Percentiles rank a stretch among this genome's conserved stretches.
These are phyloP conservation scores for Odontamblyopus lacepedii DNA, from an alignment of 2,797 vertebrate species.

Conservation along the genomic window DNA sequence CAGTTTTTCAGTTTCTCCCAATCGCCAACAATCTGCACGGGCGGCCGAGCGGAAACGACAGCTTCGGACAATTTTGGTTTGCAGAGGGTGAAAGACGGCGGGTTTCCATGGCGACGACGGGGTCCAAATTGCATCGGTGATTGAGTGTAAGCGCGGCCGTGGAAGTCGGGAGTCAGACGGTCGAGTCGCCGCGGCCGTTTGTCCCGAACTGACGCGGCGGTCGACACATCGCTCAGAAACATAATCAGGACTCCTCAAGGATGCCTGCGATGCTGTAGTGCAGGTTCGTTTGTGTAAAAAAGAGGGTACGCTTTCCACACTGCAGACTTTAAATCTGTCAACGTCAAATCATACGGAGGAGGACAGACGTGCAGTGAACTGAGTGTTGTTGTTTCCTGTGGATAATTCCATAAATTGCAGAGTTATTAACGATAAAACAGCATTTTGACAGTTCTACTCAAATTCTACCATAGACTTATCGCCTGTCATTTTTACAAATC, in stretches of 20 bases:
- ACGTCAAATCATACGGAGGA: too few relatives aligned
- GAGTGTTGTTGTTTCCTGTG: too few relatives aligned
- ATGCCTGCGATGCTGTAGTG: slow-evolving; percentile 22
- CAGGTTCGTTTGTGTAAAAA: slow-evolving; percentile 20
- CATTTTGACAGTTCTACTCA: too few relatives aligned
- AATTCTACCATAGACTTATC: too few relatives aligned
- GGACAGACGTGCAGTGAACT: too few relatives aligned
- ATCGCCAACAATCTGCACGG: slow-evolving; percentile 65
- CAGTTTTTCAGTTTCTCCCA: slow-evolving; percentile 21
- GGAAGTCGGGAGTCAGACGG: slow-evolving; percentile 48
- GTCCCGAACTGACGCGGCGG: slow-evolving; percentile 53
- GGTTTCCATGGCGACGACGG: slow-evolving; percentile 73
- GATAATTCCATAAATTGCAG: too few relatives aligned
- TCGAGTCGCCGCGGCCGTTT: slow-evolving; percentile 56
- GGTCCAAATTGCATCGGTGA: slow-evolving; percentile 69
- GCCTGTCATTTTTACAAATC: too few relatives aligned
- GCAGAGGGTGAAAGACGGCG: slow-evolving; percentile 66
- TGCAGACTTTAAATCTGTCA: too few relatives aligned
- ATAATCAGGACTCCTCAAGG: slow-evolving; percentile 37
- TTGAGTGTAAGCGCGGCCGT: slow-evolving; percentile 64
- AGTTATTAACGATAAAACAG: too few relatives aligned
- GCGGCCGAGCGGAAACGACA: slow-evolving; percentile 60
- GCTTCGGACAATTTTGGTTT: slow-evolving; percentile 67
- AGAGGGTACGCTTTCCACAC: neutral
- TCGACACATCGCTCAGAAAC: slow-evolving; percentile 32